Conservation (phyloP, 2,888 invertebrate genomes). For the Calameuta filiformis region DNA sequence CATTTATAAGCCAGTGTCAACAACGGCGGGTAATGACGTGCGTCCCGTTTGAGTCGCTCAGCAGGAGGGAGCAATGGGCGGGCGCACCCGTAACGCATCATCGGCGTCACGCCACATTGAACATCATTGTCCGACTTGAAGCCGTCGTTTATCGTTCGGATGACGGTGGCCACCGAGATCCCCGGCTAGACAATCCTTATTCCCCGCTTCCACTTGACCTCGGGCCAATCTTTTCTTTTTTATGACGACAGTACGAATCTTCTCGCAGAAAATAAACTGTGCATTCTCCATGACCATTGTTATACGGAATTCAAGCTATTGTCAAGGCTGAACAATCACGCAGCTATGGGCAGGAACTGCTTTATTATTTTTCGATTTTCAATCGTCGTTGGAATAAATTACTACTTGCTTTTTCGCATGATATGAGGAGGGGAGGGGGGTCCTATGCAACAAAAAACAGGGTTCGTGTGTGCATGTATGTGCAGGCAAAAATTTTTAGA, state of each 20-base stretch:
- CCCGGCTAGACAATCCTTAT: slow-evolving; percentile 15
- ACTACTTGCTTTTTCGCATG: no score
- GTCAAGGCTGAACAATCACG: background rate
- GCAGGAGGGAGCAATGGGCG: slow-evolving; percentile 42
- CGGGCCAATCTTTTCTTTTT: background rate
- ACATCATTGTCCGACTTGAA: slow-evolving; percentile 55
- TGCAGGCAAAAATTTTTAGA: no score
- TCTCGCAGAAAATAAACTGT: background rate
- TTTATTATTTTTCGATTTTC: background rate
- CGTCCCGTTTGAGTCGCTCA: slow-evolving; percentile 44
- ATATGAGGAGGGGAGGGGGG: no score
- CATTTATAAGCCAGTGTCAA: slow-evolving; percentile 61
- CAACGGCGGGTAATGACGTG: slow-evolving; percentile 58
- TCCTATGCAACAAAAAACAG: no score
- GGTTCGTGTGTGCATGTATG: no score
- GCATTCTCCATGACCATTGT: background rate
- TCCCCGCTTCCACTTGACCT: slow-evolving; percentile 12
- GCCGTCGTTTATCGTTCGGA: slow-evolving; percentile 53
- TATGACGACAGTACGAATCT: background rate
- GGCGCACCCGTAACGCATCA: slow-evolving; percentile 52
- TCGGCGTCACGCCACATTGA: slow-evolving; percentile 60
- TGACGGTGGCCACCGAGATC: slow-evolving; percentile 29
- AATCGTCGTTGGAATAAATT: no score
- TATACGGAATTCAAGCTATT: background rate
- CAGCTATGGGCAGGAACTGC: background rate